These are phyloP conservation scores for Cynoglossus semilaevis DNA, from an alignment of 2,113 vertebrate genomes.

Conservation along the genomic window DNA sequence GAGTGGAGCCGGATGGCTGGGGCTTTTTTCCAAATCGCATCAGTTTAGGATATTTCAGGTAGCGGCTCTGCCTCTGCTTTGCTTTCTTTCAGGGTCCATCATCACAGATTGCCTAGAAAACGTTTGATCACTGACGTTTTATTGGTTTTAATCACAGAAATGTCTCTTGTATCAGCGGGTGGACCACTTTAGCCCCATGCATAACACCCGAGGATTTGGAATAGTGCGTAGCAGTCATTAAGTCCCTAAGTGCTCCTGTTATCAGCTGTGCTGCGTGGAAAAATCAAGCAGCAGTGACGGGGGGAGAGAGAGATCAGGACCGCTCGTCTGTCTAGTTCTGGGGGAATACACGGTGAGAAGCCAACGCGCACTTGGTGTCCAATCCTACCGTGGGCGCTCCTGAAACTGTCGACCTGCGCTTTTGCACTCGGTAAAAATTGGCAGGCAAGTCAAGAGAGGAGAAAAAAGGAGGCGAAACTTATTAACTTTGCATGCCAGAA, in stretches of 20 bases:
- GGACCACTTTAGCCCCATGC: slow-evolving; percentile 58
- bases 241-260: slow-evolving; percentile 19
- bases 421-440: slow-evolving; percentile 55
- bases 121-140: slow-evolving; percentile 7
- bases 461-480: slow-evolving; percentile 48
- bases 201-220: slow-evolving; percentile 61
- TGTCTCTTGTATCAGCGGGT: slow-evolving; percentile 34
- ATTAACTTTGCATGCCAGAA: slow-evolving; percentile 63
- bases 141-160: slow-evolving; percentile 25
- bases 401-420: slow-evolving; percentile 66
- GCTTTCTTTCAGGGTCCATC: slow-evolving; percentile 50
- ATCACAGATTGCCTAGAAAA: slow-evolving; percentile 37
- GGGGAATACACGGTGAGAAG: slow-evolving; percentile 53
- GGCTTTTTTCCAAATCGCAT: slow-evolving; percentile 38
- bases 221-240: slow-evolving; percentile 44
- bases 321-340: too few species aligned
- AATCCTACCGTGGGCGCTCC: slow-evolving; percentile 61
- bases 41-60: slow-evolving; percentile 55
- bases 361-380: slow-evolving; percentile 62
- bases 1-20: slow-evolving; percentile 64
- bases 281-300: slow-evolving; percentile 22
- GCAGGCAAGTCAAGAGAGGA: slow-evolving; percentile 49
- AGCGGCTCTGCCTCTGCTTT: slow-evolving; percentile 47
- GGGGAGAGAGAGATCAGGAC: slow-evolving; percentile 50
- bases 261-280: slow-evolving; percentile 40